Percentiles rank a stretch among this genome's conserved stretches.
These are phyloP conservation scores for Actias luna DNA, from an alignment of 2,888 invertebrate genomes.

Conservation along the genomic window DNA sequence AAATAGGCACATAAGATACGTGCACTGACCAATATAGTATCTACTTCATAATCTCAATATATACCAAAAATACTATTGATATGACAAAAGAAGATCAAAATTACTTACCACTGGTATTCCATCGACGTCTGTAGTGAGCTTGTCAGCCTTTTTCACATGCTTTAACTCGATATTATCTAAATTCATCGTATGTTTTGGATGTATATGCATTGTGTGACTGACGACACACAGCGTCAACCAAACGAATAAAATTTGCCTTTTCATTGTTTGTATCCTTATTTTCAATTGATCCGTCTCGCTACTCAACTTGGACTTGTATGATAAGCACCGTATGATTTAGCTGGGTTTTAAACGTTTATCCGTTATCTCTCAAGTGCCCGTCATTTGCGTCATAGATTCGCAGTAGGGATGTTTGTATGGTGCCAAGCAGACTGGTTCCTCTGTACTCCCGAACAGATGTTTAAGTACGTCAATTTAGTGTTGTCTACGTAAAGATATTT, in stretches of 20 bases:
- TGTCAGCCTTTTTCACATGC: slow-evolving; percentile 20
- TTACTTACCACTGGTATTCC: slow-evolving; percentile 49
- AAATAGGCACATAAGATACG: too few relatives aligned
- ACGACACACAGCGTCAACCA: slow-evolving; percentile 32
- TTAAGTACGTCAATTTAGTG: slow-evolving; percentile 21
- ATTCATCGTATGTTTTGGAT: slow-evolving; percentile 38
- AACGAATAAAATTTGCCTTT: slow-evolving; percentile 31
- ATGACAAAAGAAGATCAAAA: not conserved
- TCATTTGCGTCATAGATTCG: slow-evolving; percentile 37
- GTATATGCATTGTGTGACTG: slow-evolving; percentile 46
- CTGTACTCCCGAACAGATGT: slow-evolving; percentile 4
- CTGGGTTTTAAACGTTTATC: slow-evolving; percentile 45
- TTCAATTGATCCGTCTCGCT: slow-evolving; percentile 21
- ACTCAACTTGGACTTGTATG: slow-evolving; percentile 33
- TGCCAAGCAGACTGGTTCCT: slow-evolving; percentile 19
- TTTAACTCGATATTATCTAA: slow-evolving; percentile 25
- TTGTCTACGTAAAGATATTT: not conserved
- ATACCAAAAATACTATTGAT: too few relatives aligned
- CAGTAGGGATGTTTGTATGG: slow-evolving; percentile 18
- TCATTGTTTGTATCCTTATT: slow-evolving; percentile 29
- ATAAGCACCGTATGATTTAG: slow-evolving; percentile 17
- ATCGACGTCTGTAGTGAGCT: slow-evolving; percentile 32
- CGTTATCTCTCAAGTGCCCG: slow-evolving; percentile 39
- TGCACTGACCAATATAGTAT: too few relatives aligned
- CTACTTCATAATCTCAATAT: too few relatives aligned